phyloP scores from a whole-genome alignment of 2,888 invertebrate genomes.

The Drosophila buzzatii region DNA sequence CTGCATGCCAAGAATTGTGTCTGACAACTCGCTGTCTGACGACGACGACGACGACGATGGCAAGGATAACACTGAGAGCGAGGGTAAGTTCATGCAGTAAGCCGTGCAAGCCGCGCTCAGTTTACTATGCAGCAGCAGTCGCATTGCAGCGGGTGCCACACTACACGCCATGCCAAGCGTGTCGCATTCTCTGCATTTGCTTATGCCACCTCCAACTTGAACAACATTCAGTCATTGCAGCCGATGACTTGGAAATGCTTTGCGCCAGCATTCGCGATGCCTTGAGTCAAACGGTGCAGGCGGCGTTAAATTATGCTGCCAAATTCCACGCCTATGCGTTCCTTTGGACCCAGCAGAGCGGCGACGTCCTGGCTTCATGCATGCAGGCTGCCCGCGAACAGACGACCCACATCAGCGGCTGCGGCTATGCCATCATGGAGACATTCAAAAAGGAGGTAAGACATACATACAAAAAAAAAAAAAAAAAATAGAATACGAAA shows the following conservation, averaged over 20 bases:
- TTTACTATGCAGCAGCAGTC: slow-evolving; percentile 26
- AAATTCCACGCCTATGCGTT: slow-evolving; percentile 80
- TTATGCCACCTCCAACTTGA: slow-evolving; percentile 12
- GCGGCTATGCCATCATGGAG: slow-evolving; percentile 82
- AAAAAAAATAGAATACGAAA: slow-evolving; percentile 22
- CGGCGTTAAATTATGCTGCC: slow-evolving; percentile 75
- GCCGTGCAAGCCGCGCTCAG: slow-evolving; percentile 23
- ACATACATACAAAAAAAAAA: slow-evolving; percentile 4
- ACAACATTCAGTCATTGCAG: slow-evolving; percentile 11
- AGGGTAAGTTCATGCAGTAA: slow-evolving; percentile 20
- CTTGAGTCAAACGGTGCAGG: slow-evolving; percentile 70
- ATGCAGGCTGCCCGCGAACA: slow-evolving; percentile 64
- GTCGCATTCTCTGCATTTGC: slow-evolving; percentile 41
- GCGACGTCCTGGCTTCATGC: slow-evolving; percentile 69
- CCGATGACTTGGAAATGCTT: slow-evolving; percentile 69
- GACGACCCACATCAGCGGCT: slow-evolving; percentile 59
- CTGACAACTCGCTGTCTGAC: slow-evolving; percentile 85
- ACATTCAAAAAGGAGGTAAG: slow-evolving; percentile 83
- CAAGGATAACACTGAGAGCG: slow-evolving; percentile 23
- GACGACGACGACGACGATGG: slow-evolving; percentile 42
- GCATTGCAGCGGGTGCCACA: slow-evolving; percentile 37
- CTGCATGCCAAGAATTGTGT: slow-evolving; percentile 89
- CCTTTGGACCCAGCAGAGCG: slow-evolving; percentile 79
- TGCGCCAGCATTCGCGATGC: slow-evolving; percentile 66
- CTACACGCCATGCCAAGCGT: background rate